phyloP scores from a whole-genome alignment of 2,888 invertebrate species.

The Zygothrica quintamaculata region DNA sequence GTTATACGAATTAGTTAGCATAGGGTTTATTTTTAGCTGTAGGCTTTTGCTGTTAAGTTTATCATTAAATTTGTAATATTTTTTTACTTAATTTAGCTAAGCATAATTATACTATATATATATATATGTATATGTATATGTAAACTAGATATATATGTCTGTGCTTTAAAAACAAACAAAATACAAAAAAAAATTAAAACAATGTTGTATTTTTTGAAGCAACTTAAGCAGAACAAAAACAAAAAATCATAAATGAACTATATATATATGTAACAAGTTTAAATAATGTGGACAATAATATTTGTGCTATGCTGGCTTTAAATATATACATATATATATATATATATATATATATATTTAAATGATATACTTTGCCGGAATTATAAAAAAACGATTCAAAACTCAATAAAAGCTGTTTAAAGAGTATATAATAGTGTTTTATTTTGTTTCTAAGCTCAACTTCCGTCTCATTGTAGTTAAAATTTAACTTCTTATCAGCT shows the following conservation, averaged over 20 bases:
- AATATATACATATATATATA: constrained; percentile 10
- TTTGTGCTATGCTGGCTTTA: constrained; percentile 51
- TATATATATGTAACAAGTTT: neutral
- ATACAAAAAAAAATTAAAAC: too few relatives aligned
- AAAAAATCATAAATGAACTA: constrained; percentile 6
- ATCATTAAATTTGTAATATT: constrained; percentile 50
- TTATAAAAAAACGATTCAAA: constrained; percentile 21
- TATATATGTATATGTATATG: constrained; percentile 17
- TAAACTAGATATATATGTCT: constrained; percentile 22
- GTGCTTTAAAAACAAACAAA: constrained; percentile 44
- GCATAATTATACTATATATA: constrained; percentile 34
- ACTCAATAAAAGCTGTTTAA: constrained; percentile 4
- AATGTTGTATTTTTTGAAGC: constrained; percentile 71
- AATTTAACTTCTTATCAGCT: neutral
- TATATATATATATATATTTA: constrained; percentile 33
- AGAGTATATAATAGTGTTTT: too few relatives aligned
- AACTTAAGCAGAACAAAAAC: constrained; percentile 58
- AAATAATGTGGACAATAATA: constrained; percentile 67
- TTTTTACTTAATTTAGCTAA: constrained; percentile 42
- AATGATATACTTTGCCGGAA: constrained; percentile 18
- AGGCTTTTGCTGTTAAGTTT: constrained; percentile 71
- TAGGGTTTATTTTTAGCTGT: constrained; percentile 50
- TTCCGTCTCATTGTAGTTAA: too few relatives aligned
- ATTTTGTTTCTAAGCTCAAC: too few relatives aligned
- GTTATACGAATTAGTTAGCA: constrained; percentile 16